Evolutionary conservation across 2,113 vertebrate species (phyloP).

Genomic region (Anguilla rostrata): DNA sequence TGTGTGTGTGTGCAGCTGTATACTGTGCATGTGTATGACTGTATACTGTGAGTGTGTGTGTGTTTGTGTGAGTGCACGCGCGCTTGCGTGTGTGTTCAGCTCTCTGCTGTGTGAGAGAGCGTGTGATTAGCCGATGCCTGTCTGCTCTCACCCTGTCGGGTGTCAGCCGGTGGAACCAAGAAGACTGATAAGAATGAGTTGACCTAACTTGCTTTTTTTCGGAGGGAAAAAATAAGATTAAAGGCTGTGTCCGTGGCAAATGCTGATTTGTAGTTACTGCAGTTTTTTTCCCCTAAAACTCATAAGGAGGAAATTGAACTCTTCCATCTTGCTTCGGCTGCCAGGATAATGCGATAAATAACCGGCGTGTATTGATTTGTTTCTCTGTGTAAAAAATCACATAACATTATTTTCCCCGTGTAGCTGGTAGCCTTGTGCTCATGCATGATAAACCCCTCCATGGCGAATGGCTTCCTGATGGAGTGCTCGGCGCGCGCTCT

Average conservation of each 20-base stretch:
- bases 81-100: background rate
- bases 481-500: background rate
- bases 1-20: conserved; percentile 25
- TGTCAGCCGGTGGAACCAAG: background rate
- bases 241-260: conserved; percentile 3
- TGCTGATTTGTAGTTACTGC: conserved; percentile 6
- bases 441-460: conserved; percentile 2
- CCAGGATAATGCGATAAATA: conserved; percentile 10
- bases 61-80: background rate
- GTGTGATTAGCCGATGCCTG: background rate
- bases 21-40: conserved; percentile 26
- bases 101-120: no score
- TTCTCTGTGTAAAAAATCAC: background rate
- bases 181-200: background rate
- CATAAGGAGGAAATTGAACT: conserved; percentile 22
- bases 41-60: background rate
- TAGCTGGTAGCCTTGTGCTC: background rate
- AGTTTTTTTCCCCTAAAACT: background rate
- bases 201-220: background rate
- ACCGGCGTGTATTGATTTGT: conserved; percentile 8
- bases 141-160: background rate
- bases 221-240: background rate
- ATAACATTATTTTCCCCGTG: background rate
- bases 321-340: conserved; percentile 16
- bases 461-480: background rate